phyloP scores from a whole-genome alignment of 2,113 vertebrate species.

The Pachycephala philippinensis region DNA sequence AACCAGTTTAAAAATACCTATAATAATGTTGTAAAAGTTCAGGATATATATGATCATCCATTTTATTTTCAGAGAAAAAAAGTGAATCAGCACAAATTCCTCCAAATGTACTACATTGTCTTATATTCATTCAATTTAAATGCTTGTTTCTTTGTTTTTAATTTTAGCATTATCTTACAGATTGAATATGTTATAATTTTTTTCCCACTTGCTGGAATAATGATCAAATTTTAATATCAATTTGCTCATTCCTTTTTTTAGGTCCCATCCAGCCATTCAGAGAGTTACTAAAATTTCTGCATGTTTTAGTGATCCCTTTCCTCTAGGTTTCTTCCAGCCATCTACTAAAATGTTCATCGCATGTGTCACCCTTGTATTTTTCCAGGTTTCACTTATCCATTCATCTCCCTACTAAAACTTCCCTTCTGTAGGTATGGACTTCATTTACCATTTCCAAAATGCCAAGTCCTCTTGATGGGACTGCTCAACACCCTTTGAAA shows the following conservation, averaged over 20 bases:
- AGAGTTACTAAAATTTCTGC: background rate
- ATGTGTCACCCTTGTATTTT: background rate
- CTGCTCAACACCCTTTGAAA: background rate
- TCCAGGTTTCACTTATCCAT: background rate
- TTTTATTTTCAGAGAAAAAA: constrained; percentile 4
- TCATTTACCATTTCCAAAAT: background rate
- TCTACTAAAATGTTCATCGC: background rate
- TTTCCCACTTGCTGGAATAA: background rate
- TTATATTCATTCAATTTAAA: background rate
- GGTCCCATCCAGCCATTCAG: background rate
- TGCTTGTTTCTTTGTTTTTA: background rate
- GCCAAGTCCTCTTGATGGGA: background rate
- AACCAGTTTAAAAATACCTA: background rate
- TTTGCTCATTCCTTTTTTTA: constrained; percentile 63
- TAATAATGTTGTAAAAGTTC: background rate
- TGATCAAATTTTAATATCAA: background rate
- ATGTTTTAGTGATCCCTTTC: constrained; percentile 3
- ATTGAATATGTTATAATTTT: background rate
- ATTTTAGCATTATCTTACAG: background rate
- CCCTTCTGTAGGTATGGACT: background rate
- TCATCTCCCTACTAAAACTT: constrained; percentile 1
- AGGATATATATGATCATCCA: background rate
- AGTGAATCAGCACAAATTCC: background rate
- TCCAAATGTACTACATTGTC: background rate
- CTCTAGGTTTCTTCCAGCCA: background rate